phyloP scores from a whole-genome alignment of 2,113 vertebrate genomes.

The Sapayoa aenigma region DNA sequence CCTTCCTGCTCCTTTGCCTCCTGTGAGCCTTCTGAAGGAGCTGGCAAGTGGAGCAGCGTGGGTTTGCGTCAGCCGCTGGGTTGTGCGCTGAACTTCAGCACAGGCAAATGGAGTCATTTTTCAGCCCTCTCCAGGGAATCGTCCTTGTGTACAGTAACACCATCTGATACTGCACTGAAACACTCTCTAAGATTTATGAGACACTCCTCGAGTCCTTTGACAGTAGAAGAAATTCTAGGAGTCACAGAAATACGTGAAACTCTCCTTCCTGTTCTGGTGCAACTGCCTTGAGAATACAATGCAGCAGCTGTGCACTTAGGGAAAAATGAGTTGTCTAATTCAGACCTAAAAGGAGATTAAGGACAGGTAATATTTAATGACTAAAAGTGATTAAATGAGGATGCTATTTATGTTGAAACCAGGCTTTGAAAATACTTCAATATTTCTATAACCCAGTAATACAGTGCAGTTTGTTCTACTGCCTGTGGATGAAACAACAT shows the following conservation, averaged over 20 bases:
- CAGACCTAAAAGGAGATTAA: neutral
- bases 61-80: neutral
- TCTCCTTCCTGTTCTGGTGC: neutral
- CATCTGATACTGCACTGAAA: conserved; percentile 11
- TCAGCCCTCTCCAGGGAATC: neutral
- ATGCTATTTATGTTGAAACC: neutral
- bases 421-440: neutral
- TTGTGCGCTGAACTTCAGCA: neutral
- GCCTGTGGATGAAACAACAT: neutral
- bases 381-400: neutral
- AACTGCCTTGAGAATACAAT: neutral
- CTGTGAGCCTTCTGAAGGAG: neutral
- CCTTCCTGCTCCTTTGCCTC: neutral
- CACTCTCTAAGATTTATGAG: neutral
- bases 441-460: neutral
- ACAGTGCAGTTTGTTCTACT: neutral
- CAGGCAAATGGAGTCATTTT: neutral
- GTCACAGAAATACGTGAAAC: neutral
- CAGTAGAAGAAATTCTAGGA: neutral
- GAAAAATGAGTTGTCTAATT: neutral
- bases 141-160: neutral
- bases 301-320: neutral
- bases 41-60: neutral
- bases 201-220: neutral
- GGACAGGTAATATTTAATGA: neutral